phyloP scores from a whole-genome alignment of 2,888 invertebrate species.

The Punctoribates punctum region DNA sequence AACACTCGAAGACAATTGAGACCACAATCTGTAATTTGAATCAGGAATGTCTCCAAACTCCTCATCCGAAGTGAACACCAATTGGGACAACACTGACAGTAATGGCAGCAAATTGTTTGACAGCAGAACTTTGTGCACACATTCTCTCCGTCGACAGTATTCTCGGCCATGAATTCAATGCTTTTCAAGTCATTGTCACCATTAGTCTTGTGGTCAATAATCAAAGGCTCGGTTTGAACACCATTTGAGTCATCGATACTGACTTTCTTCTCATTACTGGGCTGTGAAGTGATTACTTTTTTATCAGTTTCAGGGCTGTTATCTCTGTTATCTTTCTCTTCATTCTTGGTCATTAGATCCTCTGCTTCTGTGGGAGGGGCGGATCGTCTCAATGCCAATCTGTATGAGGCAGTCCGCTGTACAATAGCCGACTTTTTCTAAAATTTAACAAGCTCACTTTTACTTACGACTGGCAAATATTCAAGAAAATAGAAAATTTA shows the following conservation, averaged over 20 bases:
- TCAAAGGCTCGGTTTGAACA: not conserved
- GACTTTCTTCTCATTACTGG: not conserved
- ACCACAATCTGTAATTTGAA: not conserved
- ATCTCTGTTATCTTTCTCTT: not conserved
- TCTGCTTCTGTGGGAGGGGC: not conserved
- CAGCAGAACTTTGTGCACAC: not conserved
- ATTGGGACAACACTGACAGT: slow-evolving; percentile 5
- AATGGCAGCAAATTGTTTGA: not conserved
- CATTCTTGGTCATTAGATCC: not conserved
- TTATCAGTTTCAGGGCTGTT: not conserved
- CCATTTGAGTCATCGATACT: not conserved
- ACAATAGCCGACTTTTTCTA: not conserved
- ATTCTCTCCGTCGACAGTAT: not conserved
- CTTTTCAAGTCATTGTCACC: no score
- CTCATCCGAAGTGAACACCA: not conserved
- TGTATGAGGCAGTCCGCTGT: not conserved
- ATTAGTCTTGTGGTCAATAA: not conserved
- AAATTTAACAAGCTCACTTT: no score
- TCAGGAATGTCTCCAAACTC: not conserved
- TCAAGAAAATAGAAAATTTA: no score
- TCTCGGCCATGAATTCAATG: not conserved
- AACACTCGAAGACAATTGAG: not conserved
- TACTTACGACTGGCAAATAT: no score
- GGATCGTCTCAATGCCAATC: not conserved
- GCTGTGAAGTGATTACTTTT: not conserved